Evolutionary conservation across 1,140 invertebrate species (phyloP).

Genomic region (Trypoxylus dichotomus): DNA sequence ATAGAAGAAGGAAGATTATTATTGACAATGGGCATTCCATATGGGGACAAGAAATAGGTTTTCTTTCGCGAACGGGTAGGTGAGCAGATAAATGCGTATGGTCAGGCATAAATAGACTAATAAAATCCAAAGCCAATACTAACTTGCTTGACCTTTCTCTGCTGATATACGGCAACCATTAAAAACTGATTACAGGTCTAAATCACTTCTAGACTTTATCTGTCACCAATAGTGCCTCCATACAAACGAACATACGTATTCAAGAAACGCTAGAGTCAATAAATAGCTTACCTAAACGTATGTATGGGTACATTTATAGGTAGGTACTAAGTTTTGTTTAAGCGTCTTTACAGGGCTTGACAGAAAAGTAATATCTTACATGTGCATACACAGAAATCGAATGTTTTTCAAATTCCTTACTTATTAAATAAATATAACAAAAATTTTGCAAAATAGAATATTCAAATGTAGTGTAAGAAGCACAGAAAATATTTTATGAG

Average conservation of each 20-base stretch:
- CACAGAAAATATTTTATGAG: too few species aligned
- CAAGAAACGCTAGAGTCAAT: neutral
- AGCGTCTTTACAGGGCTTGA: neutral
- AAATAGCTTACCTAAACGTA: neutral
- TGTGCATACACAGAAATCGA: neutral
- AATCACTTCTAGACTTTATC: conserved; percentile 18
- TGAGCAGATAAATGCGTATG: neutral
- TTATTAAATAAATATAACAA: too few species aligned
- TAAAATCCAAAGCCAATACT: neutral
- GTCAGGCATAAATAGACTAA: neutral
- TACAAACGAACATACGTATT: neutral
- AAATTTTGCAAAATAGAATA: too few species aligned
- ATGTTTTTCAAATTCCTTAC: too few species aligned
- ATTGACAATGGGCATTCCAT: neutral
- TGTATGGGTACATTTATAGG: neutral
- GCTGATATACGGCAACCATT: conserved; percentile 5
- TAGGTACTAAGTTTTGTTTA: neutral
- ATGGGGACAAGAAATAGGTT: neutral
- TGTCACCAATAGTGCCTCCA: conserved; percentile 18
- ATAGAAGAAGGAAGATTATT: too few species aligned
- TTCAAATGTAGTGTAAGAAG: too few species aligned
- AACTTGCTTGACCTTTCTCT: conserved; percentile 1
- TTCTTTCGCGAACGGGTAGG: neutral
- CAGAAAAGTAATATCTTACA: neutral
- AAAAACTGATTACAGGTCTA: conserved; percentile 3